phyloP scores from a whole-genome alignment of 1,140 invertebrate species.

The Aleiodes sp. region DNA sequence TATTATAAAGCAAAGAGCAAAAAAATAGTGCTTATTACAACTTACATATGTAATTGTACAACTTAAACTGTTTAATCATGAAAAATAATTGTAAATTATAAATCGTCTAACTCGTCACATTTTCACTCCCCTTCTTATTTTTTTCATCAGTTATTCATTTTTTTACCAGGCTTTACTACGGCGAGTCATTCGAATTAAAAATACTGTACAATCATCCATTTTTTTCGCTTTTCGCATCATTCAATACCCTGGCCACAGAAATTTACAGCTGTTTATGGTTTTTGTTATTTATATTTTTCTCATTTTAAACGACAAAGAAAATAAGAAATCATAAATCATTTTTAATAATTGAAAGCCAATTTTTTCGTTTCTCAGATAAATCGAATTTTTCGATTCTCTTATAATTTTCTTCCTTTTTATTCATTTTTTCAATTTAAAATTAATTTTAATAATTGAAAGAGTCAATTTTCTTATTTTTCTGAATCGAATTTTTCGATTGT shows the following conservation, averaged over 20 bases:
- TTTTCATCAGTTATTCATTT: slow-evolving; percentile 1
- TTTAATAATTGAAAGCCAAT: slow-evolving; percentile 29
- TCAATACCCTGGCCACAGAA: slow-evolving; percentile 54
- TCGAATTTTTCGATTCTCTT: too few relatives aligned
- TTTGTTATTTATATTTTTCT: slow-evolving; percentile 38
- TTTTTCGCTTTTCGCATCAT: too few relatives aligned
- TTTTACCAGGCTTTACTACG: slow-evolving; percentile 39
- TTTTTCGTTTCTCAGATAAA: too few relatives aligned
- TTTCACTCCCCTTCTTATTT: slow-evolving; percentile 21
- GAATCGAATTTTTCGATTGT: too few relatives aligned
- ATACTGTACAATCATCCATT: slow-evolving; percentile 55
- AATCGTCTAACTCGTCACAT: slow-evolving; percentile 38
- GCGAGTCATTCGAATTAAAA: slow-evolving; percentile 52
- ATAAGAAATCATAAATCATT: slow-evolving; percentile 28
- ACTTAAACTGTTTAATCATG: slow-evolving; percentile 22
- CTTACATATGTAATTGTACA: slow-evolving; percentile 15
- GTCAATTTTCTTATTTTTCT: too few relatives aligned
- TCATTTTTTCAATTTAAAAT: too few relatives aligned
- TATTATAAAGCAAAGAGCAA: slow-evolving; percentile 2
- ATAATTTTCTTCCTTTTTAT: too few relatives aligned
- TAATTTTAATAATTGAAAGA: too few relatives aligned
- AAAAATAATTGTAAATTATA: slow-evolving; percentile 26
- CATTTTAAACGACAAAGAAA: slow-evolving; percentile 30
- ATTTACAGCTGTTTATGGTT: slow-evolving; percentile 45
- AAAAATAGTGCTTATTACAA: slow-evolving; percentile 8